These are phyloP conservation scores for Sycobia sp. DNA, from an alignment of 1,140 invertebrate species.

Conservation along the genomic window DNA sequence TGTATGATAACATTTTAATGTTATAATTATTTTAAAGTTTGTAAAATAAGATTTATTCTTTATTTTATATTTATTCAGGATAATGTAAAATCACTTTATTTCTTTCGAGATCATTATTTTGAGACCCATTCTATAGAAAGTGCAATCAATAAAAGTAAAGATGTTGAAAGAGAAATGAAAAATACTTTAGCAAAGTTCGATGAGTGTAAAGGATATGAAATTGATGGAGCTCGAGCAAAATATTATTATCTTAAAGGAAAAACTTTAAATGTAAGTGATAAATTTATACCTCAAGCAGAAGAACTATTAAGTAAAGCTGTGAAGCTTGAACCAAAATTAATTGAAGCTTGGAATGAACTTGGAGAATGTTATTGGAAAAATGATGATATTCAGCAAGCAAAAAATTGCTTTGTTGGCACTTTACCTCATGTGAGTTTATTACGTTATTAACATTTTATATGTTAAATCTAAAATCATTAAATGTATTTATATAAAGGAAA, in stretches of 20 bases:
- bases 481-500: neutral
- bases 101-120: slow-evolving; percentile 79
- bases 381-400: slow-evolving; percentile 78
- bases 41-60: slow-evolving; percentile 1
- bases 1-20: too few species aligned
- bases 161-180: slow-evolving; percentile 71
- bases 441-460: slow-evolving; percentile 7
- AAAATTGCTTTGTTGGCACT: slow-evolving; percentile 84
- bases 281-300: slow-evolving; percentile 73
- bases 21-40: neutral
- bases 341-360: slow-evolving; percentile 88
- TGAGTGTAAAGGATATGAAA: slow-evolving; percentile 69
- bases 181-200: slow-evolving; percentile 70
- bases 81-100: slow-evolving; percentile 71
- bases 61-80: slow-evolving; percentile 61
- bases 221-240: slow-evolving; percentile 67
- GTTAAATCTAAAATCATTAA: slow-evolving; percentile 4
- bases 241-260: slow-evolving; percentile 79
- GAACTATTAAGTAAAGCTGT: slow-evolving; percentile 81
- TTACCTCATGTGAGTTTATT: slow-evolving; percentile 74
- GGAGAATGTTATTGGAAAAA: slow-evolving; percentile 91
- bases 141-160: slow-evolving; percentile 69
- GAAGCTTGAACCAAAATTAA: slow-evolving; percentile 80
- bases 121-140: slow-evolving; percentile 73
- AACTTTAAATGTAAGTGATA: slow-evolving; percentile 75